Evolutionary conservation across 2,888 invertebrate genomes (phyloP), one percentile per base, ranked within the genome.

Genomic region (Cheilosia variabilis): DNA sequence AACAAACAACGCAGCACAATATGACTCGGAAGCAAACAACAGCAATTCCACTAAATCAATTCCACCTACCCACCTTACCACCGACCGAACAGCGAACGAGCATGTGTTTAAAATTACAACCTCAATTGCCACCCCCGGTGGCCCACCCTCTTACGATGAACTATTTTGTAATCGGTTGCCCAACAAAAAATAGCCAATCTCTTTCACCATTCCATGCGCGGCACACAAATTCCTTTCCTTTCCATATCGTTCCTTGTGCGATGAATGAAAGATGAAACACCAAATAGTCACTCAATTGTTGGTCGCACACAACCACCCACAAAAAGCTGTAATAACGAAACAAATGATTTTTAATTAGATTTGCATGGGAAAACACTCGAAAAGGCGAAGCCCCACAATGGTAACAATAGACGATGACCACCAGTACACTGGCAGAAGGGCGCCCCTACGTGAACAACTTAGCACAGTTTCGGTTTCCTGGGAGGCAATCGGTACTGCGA

Each of bases 331-430:
- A 34, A 55, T 71, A 19, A 69, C 72, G 65, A 82, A 52, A 15
- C 37, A 71, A 84, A 76, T 55, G 41, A 65, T 72, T 77, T 80
- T 72, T 90, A 90, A 90, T 90, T 90, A 90, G 90, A 90, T 90
- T 90, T 91, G 78, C 27, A 62, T 55, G 57, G 57, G 52, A 65
- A 76, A 81, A 43, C 66, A 66, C 81, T 83, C 87, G 84, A 82
- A 80, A 27, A 17, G 27, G 55, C 34, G 86, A 86, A 86, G 81
- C 86, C 86, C 72, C 72, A 81, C 86, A 86, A 86, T 69, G 55
- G 45, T 47, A 19, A 66, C 60, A 19, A 47, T 47, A 52, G 52
- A 68, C 71, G 47, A 76, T 66, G 53, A 76, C 65, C 80, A 72
- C 69, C 37, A 80, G 45, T 17, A 78, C 45, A 75, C 27, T 58